Conservation (phyloP, 2,113 vertebrate species). For the Myodes glareolus region DNA sequence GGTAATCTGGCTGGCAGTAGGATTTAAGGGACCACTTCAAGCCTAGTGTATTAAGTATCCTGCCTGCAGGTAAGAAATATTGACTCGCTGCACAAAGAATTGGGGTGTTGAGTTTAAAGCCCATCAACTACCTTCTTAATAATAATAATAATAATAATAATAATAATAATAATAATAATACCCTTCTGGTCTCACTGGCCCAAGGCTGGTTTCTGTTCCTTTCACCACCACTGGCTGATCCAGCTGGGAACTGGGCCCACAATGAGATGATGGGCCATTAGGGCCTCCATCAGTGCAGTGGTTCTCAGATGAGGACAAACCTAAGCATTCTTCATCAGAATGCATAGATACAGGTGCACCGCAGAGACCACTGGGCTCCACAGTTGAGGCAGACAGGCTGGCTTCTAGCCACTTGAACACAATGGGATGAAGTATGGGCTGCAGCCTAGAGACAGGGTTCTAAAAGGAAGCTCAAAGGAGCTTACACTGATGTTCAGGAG, state of each 20-base stretch:
- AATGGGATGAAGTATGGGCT: constrained; percentile 34
- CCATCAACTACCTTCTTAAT: background rate
- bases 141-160: background rate
- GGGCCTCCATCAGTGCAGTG: background rate
- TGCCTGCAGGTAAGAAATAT: background rate
- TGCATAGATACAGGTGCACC: constrained; percentile 29
- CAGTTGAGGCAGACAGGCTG: background rate
- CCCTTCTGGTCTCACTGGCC: background rate
- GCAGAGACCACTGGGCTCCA: constrained; percentile 2
- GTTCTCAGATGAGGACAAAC: constrained; percentile 42
- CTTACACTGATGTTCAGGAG: constrained; percentile 28
- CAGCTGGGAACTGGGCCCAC: background rate
- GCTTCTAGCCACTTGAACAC: constrained; percentile 16
- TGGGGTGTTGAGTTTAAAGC: background rate
- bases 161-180: background rate
- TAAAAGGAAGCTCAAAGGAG: background rate
- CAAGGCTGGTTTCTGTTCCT: background rate
- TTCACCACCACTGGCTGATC: background rate
- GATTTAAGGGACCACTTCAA: background rate
- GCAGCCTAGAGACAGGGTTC: background rate
- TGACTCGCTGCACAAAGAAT: background rate
- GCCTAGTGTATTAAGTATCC: background rate
- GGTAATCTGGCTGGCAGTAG: background rate
- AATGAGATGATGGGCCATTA: background rate
- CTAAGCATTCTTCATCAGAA: background rate